These are phyloP conservation scores for Chloroceryle inda DNA, from an alignment of 2,797 vertebrate genomes.

Conservation along the genomic window DNA sequence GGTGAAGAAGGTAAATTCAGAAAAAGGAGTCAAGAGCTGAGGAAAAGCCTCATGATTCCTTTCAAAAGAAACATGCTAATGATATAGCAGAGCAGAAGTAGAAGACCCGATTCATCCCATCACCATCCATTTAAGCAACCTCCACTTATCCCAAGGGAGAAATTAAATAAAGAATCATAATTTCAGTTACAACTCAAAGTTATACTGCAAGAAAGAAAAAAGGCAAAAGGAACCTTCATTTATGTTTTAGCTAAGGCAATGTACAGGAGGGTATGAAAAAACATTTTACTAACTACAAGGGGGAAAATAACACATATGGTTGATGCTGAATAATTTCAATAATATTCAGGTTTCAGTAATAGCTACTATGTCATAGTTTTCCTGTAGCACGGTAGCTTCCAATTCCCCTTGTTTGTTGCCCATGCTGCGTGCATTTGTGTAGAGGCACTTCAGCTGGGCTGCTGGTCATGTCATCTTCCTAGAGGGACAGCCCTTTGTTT, in stretches of 20 bases:
- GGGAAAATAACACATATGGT: not conserved
- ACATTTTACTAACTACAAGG: not conserved
- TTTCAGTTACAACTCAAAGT: not conserved
- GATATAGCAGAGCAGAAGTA: not conserved
- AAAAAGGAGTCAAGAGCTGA: not conserved
- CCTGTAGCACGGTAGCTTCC: too few species aligned
- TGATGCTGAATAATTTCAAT: not conserved
- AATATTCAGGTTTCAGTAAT: too few species aligned
- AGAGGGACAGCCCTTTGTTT: too few species aligned
- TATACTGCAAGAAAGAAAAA: not conserved
- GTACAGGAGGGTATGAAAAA: not conserved
- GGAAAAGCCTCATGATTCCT: not conserved
- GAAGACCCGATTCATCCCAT: not conserved
- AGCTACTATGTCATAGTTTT: too few species aligned
- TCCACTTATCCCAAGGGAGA: not conserved
- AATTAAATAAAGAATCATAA: not conserved
- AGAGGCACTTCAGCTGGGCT: too few species aligned
- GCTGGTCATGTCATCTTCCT: too few species aligned
- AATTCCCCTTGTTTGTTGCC: too few species aligned
- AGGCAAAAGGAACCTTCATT: not conserved
- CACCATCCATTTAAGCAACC: not conserved
- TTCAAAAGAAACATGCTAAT: not conserved
- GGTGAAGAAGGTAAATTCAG: not conserved
- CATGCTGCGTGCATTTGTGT: too few species aligned
- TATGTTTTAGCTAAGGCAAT: not conserved